Evolutionary conservation across 2,888 invertebrate genomes (phyloP).

Genomic region (Heliconius hortense): DNA sequence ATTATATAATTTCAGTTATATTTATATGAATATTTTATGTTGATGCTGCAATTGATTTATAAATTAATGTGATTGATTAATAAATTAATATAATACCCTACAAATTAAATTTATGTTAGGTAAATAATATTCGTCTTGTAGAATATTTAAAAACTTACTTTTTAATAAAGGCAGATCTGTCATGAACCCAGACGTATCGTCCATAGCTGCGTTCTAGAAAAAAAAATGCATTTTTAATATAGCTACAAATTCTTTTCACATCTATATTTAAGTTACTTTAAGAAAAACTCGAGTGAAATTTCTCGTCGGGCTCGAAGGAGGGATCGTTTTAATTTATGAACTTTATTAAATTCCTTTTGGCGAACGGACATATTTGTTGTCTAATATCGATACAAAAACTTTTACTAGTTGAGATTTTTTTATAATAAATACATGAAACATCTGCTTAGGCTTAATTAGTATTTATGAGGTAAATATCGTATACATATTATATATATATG

Average conservation of each 20-base stretch:
- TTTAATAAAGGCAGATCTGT: constrained; percentile 94
- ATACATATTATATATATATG: not conserved
- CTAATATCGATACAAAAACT: constrained; percentile 34
- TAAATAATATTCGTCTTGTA: not conserved
- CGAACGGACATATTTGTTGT: constrained; percentile 43
- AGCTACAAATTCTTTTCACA: constrained; percentile 25
- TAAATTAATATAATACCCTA: not conserved
- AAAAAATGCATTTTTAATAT: constrained; percentile 44
- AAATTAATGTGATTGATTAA: too few species aligned
- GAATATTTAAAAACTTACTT: constrained; percentile 84
- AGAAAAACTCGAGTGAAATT: constrained; percentile 29
- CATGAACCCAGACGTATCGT: constrained; percentile 94
- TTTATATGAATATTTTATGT: not conserved
- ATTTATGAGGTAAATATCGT: not conserved
- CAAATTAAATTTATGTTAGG: not conserved
- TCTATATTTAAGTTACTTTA: constrained; percentile 18
- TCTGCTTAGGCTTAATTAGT: not conserved
- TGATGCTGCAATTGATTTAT: not conserved
- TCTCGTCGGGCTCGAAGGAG: constrained; percentile 40
- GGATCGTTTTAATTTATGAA: constrained; percentile 56
- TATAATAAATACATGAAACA: not conserved
- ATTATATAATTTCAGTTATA: not conserved
- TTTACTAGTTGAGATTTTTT: constrained; percentile 12
- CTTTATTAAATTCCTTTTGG: constrained; percentile 61
- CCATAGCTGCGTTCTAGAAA: constrained; percentile 89